These are phyloP conservation scores for Gryon sp. DNA, from an alignment of 1,140 invertebrate genomes.

Conservation along the genomic window DNA sequence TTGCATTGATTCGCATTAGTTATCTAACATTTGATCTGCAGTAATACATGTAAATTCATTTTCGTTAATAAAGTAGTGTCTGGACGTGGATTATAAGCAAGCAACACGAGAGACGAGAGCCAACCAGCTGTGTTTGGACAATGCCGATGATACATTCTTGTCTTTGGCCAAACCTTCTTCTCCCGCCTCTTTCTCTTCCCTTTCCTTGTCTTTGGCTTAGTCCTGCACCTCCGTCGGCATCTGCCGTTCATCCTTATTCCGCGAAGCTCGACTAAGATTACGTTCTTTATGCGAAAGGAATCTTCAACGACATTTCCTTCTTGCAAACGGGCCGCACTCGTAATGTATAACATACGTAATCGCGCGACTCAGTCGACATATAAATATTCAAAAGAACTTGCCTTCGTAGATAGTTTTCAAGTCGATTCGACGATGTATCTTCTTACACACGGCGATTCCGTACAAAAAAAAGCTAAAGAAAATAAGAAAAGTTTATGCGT, in stretches of 20 bases:
- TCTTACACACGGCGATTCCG: background rate
- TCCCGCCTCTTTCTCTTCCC: too few species aligned
- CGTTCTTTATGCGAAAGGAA: conserved; percentile 58
- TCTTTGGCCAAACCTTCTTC: conserved; percentile 47
- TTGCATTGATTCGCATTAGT: background rate
- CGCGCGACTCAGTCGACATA: conserved; percentile 45
- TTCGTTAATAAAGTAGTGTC: conserved; percentile 38
- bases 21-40: conserved; percentile 1
- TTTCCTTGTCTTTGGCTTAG: conserved; percentile 58
- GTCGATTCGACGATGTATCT: conserved; percentile 36
- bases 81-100: conserved; percentile 31
- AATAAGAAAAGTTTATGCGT: too few species aligned
- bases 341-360: conserved; percentile 65
- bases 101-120: conserved; percentile 16
- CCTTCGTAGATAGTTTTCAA: conserved; percentile 21
- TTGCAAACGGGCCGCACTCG: conserved; percentile 40
- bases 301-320: conserved; percentile 59
- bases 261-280: conserved; percentile 46
- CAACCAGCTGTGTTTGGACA: conserved; percentile 55
- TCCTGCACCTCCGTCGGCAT: conserved; percentile 43
- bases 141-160: conserved; percentile 62
- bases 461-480: conserved; percentile 13
- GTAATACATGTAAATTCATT: conserved; percentile 43
- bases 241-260: conserved; percentile 56
- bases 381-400: conserved; percentile 60